A percentile compares a stretch with the other conserved stretches of the same genome.
These are phyloP conservation scores for Speoplatyrhinus poulsoni DNA, from an alignment of 2,113 vertebrate genomes.

Conservation along the genomic window DNA sequence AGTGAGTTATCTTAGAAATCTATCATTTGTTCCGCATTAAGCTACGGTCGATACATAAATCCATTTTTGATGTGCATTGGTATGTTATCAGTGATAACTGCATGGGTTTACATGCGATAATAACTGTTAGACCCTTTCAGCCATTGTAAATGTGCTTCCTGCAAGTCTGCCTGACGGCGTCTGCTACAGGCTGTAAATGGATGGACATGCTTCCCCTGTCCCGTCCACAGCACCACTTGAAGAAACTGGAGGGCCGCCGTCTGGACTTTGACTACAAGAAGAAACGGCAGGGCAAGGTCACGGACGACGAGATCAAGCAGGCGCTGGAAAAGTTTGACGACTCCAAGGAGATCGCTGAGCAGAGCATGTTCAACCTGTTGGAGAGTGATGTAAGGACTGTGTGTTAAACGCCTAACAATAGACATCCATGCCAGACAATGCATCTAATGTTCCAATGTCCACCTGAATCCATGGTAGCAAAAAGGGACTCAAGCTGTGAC, in stretches of 20 bases:
- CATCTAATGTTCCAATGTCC: not conserved
- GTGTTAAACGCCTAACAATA: not conserved
- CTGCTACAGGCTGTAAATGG: not conserved
- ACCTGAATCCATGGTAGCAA: conserved; percentile 4
- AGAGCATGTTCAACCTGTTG: conserved; percentile 98
- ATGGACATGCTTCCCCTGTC: not conserved
- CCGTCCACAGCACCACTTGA: conserved; percentile 89
- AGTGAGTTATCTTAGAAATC: too few relatives aligned
- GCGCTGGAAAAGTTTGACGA: conserved; percentile 98
- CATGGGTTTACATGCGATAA: too few relatives aligned
- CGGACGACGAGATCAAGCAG: conserved; percentile 93
- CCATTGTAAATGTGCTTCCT: too few relatives aligned
- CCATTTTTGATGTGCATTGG: too few relatives aligned
- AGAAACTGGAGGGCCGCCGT: conserved; percentile 94
- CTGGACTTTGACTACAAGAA: conserved; percentile 99
- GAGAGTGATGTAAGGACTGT: conserved; percentile 94
- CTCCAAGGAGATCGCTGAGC: conserved; percentile 96
- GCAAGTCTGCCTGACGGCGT: not conserved
- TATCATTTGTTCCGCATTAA: too few relatives aligned
- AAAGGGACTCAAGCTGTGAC: not conserved
- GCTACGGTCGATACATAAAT: too few relatives aligned
- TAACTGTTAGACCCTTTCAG: too few relatives aligned
- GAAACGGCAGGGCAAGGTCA: conserved; percentile 94
- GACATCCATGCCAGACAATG: not conserved
- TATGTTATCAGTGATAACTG: too few relatives aligned